Conservation (phyloP, 2,797 vertebrate species). For the Myripristis murdjan region DNA sequence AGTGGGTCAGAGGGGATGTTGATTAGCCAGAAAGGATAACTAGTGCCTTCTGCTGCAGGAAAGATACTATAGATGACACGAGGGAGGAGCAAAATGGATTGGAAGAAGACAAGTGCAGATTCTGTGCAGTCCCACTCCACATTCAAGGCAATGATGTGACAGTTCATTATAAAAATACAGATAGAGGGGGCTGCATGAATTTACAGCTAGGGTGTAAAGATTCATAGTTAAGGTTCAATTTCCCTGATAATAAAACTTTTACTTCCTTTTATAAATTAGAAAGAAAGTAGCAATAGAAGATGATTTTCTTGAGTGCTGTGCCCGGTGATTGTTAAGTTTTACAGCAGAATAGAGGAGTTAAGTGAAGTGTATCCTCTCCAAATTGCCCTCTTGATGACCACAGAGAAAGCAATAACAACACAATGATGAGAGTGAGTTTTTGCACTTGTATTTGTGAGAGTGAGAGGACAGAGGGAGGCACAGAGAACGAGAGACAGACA, state of each 20-base stretch:
- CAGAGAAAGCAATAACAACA: not conserved
- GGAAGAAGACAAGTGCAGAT: not conserved
- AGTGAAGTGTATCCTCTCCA: too few species aligned
- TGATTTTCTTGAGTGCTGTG: too few species aligned
- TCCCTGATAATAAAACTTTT: too few species aligned
- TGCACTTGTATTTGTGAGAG: conserved; percentile 27
- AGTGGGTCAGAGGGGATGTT: conserved; percentile 49
- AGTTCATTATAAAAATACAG: not conserved
- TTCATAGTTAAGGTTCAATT: too few species aligned
- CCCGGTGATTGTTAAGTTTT: too few species aligned
- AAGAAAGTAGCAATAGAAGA: too few species aligned
- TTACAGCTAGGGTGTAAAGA: too few species aligned
- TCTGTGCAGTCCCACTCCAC: not conserved
- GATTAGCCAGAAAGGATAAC: conserved; percentile 57
- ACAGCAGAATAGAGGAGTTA: too few species aligned
- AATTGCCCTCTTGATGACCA: too few species aligned
- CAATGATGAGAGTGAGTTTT: conserved; percentile 27
- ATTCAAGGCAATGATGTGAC: not conserved
- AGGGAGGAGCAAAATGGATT: not conserved
- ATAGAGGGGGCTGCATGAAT: not conserved
- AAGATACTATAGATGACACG: conserved; percentile 28
- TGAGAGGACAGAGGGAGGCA: not conserved
- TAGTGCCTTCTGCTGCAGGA: conserved; percentile 17
- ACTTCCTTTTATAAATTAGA: too few species aligned
- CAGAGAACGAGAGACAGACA: conserved; percentile 6